A percentile compares a stretch with the other conserved stretches of the same genome.
These are phyloP conservation scores for Glandiceps talaboti DNA, from an alignment of 53 echinoderm and acorn worm species.

Conservation along the genomic window DNA sequence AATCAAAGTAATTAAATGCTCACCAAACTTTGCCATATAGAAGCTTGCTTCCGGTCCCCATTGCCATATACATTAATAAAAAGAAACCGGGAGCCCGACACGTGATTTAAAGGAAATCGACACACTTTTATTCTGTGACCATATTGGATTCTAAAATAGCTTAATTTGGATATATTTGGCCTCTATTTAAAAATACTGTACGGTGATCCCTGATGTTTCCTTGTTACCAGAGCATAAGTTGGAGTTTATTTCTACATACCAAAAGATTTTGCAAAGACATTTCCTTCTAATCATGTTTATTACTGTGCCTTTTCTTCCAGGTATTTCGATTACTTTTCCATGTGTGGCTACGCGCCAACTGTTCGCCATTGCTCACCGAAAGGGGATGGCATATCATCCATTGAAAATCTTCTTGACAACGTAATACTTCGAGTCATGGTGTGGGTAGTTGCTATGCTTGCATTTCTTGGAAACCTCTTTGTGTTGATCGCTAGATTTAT, in stretches of 20 bases:
- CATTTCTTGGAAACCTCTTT: slow-evolving; percentile 63
- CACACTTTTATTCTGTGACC: too few species aligned
- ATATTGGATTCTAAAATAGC: too few species aligned
- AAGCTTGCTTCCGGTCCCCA: too few species aligned
- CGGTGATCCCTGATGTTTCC: too few species aligned
- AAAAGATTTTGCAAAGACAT: neutral
- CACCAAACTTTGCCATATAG: too few species aligned
- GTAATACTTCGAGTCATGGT: slow-evolving; percentile 64
- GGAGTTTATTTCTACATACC: neutral
- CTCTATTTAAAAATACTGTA: too few species aligned
- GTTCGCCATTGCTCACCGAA: slow-evolving; percentile 72
- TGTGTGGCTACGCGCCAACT: slow-evolving; percentile 87
- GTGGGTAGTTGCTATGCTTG: slow-evolving; percentile 81
- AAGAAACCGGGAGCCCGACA: too few species aligned
- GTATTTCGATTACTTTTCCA: slow-evolving; percentile 81
- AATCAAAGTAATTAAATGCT: too few species aligned
- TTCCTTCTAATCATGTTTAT: neutral
- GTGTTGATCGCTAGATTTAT: slow-evolving; percentile 74
- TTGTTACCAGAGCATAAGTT: too few species aligned
- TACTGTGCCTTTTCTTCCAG: slow-evolving; percentile 17
- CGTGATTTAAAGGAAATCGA: too few species aligned
- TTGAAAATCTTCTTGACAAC: slow-evolving; percentile 63
- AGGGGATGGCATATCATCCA: slow-evolving; percentile 74
- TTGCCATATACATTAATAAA: too few species aligned
- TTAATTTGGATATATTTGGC: too few species aligned